These are phyloP conservation scores for Trichomalopsis sarcophagae DNA, from an alignment of 1,140 invertebrate genomes.

Conservation along the genomic window DNA sequence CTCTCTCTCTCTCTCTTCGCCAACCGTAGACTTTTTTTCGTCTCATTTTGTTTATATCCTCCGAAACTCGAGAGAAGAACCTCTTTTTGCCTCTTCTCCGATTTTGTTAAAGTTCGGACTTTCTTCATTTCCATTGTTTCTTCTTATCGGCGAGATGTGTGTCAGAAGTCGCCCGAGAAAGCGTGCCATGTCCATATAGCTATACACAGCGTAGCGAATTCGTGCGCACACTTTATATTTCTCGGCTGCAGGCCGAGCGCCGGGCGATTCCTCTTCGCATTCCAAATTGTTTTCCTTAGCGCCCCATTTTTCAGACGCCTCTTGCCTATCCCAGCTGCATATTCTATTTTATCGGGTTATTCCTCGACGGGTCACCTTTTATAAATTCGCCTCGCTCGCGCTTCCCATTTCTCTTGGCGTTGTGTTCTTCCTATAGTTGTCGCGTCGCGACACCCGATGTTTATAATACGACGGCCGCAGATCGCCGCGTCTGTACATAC, in stretches of 20 bases:
- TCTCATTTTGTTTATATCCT: background rate
- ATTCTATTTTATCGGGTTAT: slow-evolving; percentile 37
- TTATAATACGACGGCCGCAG: too few relatives aligned
- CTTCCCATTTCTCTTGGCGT: background rate
- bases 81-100: background rate
- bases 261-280: background rate
- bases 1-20: too few relatives aligned
- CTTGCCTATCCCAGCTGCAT: background rate
- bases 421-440: background rate
- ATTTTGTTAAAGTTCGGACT: background rate
- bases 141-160: background rate
- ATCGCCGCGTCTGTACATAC: too few relatives aligned
- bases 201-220: background rate
- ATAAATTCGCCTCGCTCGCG: background rate
- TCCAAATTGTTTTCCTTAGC: slow-evolving; percentile 21
- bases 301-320: slow-evolving; percentile 17
- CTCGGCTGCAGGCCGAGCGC: background rate
- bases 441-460: background rate
- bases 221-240: background rate
- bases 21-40: background rate
- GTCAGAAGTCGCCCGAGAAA: background rate
- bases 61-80: background rate
- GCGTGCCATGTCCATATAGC: background rate
- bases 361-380: background rate
- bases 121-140: background rate